phyloP scores from a whole-genome alignment of 2,113 vertebrate species.

The Meles meles region DNA sequence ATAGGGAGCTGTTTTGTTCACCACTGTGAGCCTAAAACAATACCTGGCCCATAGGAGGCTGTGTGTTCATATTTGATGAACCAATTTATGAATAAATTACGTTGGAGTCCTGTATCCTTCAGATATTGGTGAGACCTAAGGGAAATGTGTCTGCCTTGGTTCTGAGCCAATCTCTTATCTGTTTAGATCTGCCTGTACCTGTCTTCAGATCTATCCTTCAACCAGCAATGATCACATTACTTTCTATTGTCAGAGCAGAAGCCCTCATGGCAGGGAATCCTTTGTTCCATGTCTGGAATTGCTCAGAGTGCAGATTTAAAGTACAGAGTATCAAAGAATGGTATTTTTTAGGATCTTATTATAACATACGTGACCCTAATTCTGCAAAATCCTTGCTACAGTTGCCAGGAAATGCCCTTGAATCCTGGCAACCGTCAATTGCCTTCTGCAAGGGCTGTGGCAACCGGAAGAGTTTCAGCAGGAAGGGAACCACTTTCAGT shows the following conservation, averaged over 20 bases:
- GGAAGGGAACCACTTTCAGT: background rate
- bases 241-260: background rate
- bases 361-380: background rate
- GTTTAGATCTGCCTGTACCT: background rate
- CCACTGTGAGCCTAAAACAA: background rate
- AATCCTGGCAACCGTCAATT: background rate
- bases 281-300: background rate
- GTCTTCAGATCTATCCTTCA: background rate
- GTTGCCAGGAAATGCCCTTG: conserved; percentile 36
- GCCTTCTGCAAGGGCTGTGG: background rate
- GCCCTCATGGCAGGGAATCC: background rate
- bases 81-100: background rate
- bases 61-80: background rate
- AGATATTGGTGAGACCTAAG: background rate
- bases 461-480: background rate
- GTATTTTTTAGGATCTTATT: conserved; percentile 48
- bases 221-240: background rate
- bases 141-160: background rate
- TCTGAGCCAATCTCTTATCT: background rate
- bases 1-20: background rate
- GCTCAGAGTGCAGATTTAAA: conserved; percentile 28
- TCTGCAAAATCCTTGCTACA: conserved; percentile 2
- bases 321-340: background rate
- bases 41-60: background rate
- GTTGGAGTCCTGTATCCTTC: background rate